These are phyloP conservation scores for Phyllotis vaccarum DNA, from an alignment of 2,797 vertebrate species.

Conservation along the genomic window DNA sequence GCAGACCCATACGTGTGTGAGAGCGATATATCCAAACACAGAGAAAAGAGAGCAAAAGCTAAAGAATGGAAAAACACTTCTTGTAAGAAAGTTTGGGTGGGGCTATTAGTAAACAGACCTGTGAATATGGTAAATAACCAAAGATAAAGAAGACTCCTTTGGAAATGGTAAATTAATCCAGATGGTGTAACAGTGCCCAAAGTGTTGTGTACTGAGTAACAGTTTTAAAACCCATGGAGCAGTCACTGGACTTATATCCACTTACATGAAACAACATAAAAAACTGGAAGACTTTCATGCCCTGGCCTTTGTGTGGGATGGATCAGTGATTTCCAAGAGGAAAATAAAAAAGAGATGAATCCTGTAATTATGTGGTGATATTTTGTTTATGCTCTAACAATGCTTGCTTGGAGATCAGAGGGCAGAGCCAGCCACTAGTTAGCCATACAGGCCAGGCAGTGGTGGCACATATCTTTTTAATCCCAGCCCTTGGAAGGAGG, in stretches of 20 bases:
- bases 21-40: no score
- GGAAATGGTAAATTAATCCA: neutral
- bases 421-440: no score
- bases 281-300: neutral
- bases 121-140: neutral
- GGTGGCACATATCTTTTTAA: no score
- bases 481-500: no score
- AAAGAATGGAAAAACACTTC: neutral
- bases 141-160: neutral
- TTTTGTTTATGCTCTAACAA: no score
- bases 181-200: neutral
- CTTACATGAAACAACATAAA: neutral
- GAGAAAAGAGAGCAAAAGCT: neutral
- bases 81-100: neutral
- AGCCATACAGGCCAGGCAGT: no score
- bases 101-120: neutral
- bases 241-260: no score
- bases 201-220: neutral
- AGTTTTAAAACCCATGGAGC: neutral
- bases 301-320: neutral
- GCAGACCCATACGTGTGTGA: neutral
- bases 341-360: neutral
- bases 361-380: rapidly evolving
- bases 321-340: neutral
- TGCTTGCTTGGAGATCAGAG: no score